Base-by-base conservation (phyloP, 2,797 vertebrate species). In the Columba guinea region DNA sequence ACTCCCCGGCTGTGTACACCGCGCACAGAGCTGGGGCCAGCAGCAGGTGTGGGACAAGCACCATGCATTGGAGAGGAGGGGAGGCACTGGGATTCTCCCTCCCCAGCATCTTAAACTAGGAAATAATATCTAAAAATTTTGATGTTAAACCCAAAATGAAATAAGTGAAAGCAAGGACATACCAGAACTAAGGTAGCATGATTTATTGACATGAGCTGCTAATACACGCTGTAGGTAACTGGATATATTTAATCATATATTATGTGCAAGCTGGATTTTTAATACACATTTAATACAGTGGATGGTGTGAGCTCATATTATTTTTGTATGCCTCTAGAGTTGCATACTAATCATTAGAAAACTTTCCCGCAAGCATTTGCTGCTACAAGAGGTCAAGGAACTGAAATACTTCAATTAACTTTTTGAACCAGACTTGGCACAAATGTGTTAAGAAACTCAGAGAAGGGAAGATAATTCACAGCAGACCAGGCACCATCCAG, bases 201-300 rank as follows among this genome's bases (percentile, higher is more conserved):
- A 26, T 97, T 97, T 97, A 97, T 95, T 97, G 88, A 74, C 81
- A 13, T 22, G 70, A 95, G 52, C 74, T 82, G 56, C 56, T 94
- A 89, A 75, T 56, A 92, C 59, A 88, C 0, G 0, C 67, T 56
- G 77, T 46, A 88, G 30, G 18, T 52, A 94, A 69, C 74, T 59
- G 91, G 88, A 89, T 53, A 34, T 74, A 85, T 91, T 94, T 92
- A 44, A 76, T 69, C 7, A 55, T 13, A 76, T 46, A 78, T 32
- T 59, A 88, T 87, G 63, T 92, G 73, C 86, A 93, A 95, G 93
- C 77, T 71, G 52, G 69, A 69, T 82, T 81, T 94, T 91, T 78
- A 59, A 55, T 75, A 67, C 64, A 39, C 46, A 59, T 81, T 90
- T 76, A 81, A 71, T 86, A 78, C 51, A 91, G 65, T 86, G 87